Evolutionary conservation across 2,888 invertebrate species (phyloP), one percentile per base, ranked within the genome.

Genomic region (Keiferia lycopersicella): DNA sequence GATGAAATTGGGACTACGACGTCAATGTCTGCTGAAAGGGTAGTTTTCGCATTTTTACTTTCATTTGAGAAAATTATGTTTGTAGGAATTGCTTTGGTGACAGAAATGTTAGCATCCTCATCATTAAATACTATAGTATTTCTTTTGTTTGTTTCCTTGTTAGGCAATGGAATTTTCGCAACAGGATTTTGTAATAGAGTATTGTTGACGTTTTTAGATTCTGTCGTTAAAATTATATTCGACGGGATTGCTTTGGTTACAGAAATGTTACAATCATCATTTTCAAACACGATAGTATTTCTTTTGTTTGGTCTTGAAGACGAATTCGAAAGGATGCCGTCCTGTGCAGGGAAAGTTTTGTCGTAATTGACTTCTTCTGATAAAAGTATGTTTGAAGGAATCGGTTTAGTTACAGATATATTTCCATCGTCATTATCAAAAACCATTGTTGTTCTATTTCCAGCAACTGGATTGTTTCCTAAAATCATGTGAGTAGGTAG

Each of bases 391-490:
- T 71, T 72, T 7, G 67, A 57, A 2, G 75, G 69, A 7, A 75
- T 26, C 20, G 71, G 70, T 68, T 75, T 72, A 4, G 79, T 77
- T 1, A 77, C 68, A 10, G 79, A 79, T 16, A 76, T 71, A 65
- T 78, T 72, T 14, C 68, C 71, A 10, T 59, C 38, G 20, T 75
- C 72, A 57, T 73, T 68, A 18, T 81, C 73, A 64, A 68, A 74
- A 6, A 74, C 60, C 1, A 71, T 68, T 1, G 74, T 71, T 53
- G 66, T 69, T 12, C 70, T 67, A 22, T 45, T 58, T 20, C 48
- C 34, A 22, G 30, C 10, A n/a, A 11, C 1, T 39, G 53, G 10
- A 20, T 63, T 65, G 38, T 39, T 26, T 38, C 51, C 7, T 12
- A 66, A 41, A 20, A 74, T 65, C 56, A 69, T 56, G 41, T 73